Base-by-base conservation (phyloP, 2,797 vertebrate genomes). In the Podargus strigoides region DNA sequence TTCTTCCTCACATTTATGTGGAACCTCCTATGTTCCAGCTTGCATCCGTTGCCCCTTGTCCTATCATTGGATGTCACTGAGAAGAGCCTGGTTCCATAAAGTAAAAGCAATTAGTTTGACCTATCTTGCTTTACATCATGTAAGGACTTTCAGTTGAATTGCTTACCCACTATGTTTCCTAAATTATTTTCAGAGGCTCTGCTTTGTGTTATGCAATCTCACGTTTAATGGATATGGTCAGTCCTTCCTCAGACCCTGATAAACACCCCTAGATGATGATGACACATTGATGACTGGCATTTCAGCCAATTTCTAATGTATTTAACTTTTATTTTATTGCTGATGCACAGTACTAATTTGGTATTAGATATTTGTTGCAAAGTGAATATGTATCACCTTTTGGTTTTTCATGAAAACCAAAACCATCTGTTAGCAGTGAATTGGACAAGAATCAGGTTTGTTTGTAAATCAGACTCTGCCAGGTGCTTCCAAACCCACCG, bases 341-440 rank as follows among this genome's bases (percentile, higher is more conserved):
- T 59, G 37, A 27, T 23, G 19, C 3, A 0, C 18, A 5, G 9
- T 42, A n/a, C 59, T 56, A 24, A 52, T 86, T 86, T 41, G 63
- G 10, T 32, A 17, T 52, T 68, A 14, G 16, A 19, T 67, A 10
- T 63, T 49, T 47, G 4, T 75, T 72, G 18, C 41, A 64, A 34
- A 52, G 15, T 73, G 30, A 73, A 69, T 81, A 50, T 34, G 2
- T 64, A 20, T 59, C 3, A 13, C 24, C 19, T 66, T 73, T 79
- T 78, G 4, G 4, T 46, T 73, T 75, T 60, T 63, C 14, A 18
- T 46, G n/a, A 21, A 62, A 85, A 67, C 14, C 10, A 32, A 69
- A 69, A 32, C 0, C 0, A 24, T 52, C 12, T 3, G 0, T 46
- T 88, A 2, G 32, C 27, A 39, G 10, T 41, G 44, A 23, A 36